Percentiles rank a stretch among this genome's conserved stretches.
phyloP scores from a whole-genome alignment of 2,888 invertebrate genomes.

The Nomada goodeniana region DNA sequence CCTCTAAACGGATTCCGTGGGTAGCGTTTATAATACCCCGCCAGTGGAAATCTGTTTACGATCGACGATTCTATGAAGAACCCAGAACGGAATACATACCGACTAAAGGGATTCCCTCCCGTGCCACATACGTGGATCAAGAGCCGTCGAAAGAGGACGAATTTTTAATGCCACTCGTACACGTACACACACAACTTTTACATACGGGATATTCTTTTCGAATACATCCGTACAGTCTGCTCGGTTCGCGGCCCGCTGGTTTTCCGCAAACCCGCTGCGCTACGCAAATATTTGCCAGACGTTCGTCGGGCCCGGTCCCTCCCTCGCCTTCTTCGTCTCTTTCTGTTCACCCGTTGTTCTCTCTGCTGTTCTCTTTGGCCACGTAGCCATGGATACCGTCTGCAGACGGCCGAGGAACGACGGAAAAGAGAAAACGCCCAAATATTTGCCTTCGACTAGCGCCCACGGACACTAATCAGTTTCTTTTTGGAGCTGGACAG shows the following conservation, averaged over 20 bases:
- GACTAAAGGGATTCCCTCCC: constrained; percentile 30
- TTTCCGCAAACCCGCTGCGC: constrained; percentile 73
- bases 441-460: constrained; percentile 68
- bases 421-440: constrained; percentile 58
- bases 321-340: constrained; percentile 58
- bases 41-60: constrained; percentile 36
- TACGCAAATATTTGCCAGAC: constrained; percentile 78
- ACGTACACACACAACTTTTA: background rate
- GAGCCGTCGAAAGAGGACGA: constrained; percentile 22
- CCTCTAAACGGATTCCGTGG: constrained; percentile 26
- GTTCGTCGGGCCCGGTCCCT: constrained; percentile 63
- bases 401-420: constrained; percentile 29
- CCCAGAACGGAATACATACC: constrained; percentile 5
- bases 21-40: constrained; percentile 7
- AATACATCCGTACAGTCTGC: constrained; percentile 27
- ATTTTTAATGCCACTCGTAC: constrained; percentile 25
- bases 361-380: constrained; percentile 51
- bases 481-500: constrained; percentile 51
- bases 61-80: constrained; percentile 23
- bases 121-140: constrained; percentile 13
- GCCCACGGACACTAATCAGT: constrained; percentile 61
- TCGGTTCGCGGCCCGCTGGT: constrained; percentile 60
- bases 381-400: constrained; percentile 79
- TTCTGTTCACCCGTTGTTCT: constrained; percentile 59
- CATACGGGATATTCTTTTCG: constrained; percentile 52